Base-by-base conservation (phyloP, 2,797 vertebrate species). In the Phoxinus dragarum region DNA sequence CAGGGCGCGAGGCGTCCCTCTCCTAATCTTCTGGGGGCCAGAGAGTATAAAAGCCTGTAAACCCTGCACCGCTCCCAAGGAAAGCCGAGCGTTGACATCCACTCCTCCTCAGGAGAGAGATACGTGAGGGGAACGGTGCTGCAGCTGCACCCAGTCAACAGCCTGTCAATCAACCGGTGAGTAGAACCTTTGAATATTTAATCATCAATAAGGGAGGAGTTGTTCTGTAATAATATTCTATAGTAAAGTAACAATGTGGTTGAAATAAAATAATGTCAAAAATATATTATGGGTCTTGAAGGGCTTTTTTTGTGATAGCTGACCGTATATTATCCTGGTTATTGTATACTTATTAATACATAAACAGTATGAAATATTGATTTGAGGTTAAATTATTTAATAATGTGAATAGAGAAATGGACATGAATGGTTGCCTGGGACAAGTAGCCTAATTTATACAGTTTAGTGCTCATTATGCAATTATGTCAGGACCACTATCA, bases 11-110 rank as follows among this genome's bases (percentile, higher is more conserved):
- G 92, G 89, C 76, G 89, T 91, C 3, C 90, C 89, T 49, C 77
- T 84, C 69, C 0, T 94, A 97, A 98, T 97, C 97, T 90, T 90
- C 93, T 93, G 93, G 27, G 69, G 61, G 44, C 7, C 76, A 74
- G 40, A 80, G 75, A 82, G 80, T 72, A 87, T 96, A 95, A 94
- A 94, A 94, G 84, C 91, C 93, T 94, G 93, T 92, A 87, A 91
- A 87, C 86, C 47, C 17, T 54, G 34, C 76, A 86, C 40, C 86
- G 72, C 89, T 90, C 88, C 90, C 90, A 94, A 86, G 94, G 90
- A 86, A 88, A 93, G 89, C 90, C 88, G 86, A 93, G 92, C 87
- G 77, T 89, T 92, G 86, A 90, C 86, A 85, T 86, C 90, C 77
- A 88, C 81, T 86, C 91, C 86, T 91, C 90, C 91, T 90, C 87